Evolutionary conservation across 2,888 invertebrate genomes (phyloP), one percentile per base, ranked within the genome.

Genomic region (Platycheirus albimanus): DNA sequence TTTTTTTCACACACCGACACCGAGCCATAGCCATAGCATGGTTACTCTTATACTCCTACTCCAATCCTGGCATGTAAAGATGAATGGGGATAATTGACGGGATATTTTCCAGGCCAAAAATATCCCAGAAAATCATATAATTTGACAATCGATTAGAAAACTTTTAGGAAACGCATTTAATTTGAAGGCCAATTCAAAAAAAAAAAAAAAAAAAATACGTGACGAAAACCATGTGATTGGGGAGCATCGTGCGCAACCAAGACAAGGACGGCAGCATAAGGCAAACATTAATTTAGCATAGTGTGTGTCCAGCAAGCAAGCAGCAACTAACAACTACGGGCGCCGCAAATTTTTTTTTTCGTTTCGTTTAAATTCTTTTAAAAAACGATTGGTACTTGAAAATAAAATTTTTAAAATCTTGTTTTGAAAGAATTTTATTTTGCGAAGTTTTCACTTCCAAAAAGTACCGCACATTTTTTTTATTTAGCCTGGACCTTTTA

Each of bases 311-410:
- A 61, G 30, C 7, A 28, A 30, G 3, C 11, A 17, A 43, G 7
- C 30, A 33, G 7, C 5, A 87, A 88, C 86, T 86, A 87, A 85
- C 86, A 70, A 58, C 63, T 13, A 54, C 67, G 41, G 30, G 36
- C 71, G 67, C 67, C 45, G 86, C 86, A 86, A 88, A 88, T 63
- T 56, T 64, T 4, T 86, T n/a, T n/a, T n/a, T n/a, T n/a, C n/a
- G n/a, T n/a, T n/a, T n/a, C n/a, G n/a, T n/a, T n/a, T n/a, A n/a
- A n/a, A n/a, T n/a, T n/a, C n/a, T n/a, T n/a, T n/a, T n/a, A n/a
- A n/a, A n/a, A n/a, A n/a, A n/a, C 84, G 24, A 19, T 54, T 45
- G 30, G n/a, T n/a, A n/a, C n/a, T 54, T 36, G n/a, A 11, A 28
- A 20, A 41, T 51, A 30, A 51, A 17, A 17, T 24, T 24, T 4